Evolutionary conservation across 2,797 vertebrate species (phyloP).

Genomic region (Momotus momota): DNA sequence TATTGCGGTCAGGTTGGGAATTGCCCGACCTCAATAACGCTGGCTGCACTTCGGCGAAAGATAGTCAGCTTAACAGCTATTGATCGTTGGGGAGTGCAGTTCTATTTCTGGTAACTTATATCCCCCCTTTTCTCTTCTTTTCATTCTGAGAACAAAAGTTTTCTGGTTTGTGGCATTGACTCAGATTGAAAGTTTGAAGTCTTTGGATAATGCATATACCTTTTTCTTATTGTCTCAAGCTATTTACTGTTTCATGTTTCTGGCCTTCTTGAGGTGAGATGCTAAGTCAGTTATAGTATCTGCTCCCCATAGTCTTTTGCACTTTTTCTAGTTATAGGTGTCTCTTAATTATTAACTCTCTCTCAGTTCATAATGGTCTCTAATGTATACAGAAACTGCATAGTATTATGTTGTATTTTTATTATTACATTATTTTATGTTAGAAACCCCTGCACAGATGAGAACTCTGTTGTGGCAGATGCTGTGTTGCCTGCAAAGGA

Average conservation of each 20-base stretch:
- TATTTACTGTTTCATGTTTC: conserved; percentile 41
- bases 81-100: background rate
- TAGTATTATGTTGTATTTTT: background rate
- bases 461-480: conserved; percentile 3
- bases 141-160: conserved; percentile 1
- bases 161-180: conserved; percentile 20
- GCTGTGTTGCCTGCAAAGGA: background rate
- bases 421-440: background rate
- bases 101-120: background rate
- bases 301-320: conserved; percentile 1
- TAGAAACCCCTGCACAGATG: background rate
- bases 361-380: background rate
- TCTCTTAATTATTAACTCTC: background rate
- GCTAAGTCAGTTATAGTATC: background rate
- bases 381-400: background rate
- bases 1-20: conserved; percentile 13
- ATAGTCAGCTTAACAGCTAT: background rate
- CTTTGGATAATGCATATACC: background rate
- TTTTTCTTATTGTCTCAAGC: conserved; percentile 45
- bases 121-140: background rate
- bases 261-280: background rate
- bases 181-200: conserved; percentile 70
- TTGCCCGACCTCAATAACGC: background rate
- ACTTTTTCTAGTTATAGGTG: background rate
- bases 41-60: background rate